Percentiles rank a stretch among this genome's conserved stretches.
phyloP scores from a whole-genome alignment of 1,140 invertebrate genomes.

The Aphaenogaster rudis region DNA sequence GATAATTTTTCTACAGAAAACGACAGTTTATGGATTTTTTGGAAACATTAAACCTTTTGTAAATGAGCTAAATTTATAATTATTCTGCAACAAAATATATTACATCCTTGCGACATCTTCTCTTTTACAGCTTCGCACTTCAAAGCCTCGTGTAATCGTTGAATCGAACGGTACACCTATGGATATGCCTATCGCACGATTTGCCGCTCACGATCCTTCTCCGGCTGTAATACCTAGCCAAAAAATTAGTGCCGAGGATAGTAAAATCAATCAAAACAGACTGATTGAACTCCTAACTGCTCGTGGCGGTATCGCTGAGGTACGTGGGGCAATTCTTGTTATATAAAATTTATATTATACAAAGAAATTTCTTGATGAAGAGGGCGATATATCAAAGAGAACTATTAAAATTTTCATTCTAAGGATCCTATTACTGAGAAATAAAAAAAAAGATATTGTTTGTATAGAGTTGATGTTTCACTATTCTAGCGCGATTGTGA shows the following conservation, averaged over 20 bases:
- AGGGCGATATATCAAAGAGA: too few relatives aligned
- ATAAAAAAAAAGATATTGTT: too few relatives aligned
- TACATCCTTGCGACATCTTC: neutral
- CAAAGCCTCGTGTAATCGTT: neutral
- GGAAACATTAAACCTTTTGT: too few relatives aligned
- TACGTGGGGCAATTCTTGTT: neutral
- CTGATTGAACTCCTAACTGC: neutral
- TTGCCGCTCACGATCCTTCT: neutral
- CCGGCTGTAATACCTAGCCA: neutral
- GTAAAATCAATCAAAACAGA: slow-evolving; percentile 6
- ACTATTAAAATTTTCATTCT: too few relatives aligned
- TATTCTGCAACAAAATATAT: neutral
- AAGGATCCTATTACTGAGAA: too few relatives aligned
- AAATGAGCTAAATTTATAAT: neutral
- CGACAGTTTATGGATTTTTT: too few relatives aligned
- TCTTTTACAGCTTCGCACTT: neutral
- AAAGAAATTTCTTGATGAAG: too few relatives aligned
- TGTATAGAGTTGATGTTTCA: too few relatives aligned
- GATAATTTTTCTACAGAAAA: neutral
- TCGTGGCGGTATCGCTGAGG: neutral
- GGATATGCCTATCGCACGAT: neutral
- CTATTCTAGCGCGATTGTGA: too few relatives aligned
- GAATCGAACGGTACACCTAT: neutral
- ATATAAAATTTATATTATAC: neutral
- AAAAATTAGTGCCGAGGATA: neutral